phyloP scores from a whole-genome alignment of 2,797 vertebrate genomes.

The Macroramphosus scolopax region DNA sequence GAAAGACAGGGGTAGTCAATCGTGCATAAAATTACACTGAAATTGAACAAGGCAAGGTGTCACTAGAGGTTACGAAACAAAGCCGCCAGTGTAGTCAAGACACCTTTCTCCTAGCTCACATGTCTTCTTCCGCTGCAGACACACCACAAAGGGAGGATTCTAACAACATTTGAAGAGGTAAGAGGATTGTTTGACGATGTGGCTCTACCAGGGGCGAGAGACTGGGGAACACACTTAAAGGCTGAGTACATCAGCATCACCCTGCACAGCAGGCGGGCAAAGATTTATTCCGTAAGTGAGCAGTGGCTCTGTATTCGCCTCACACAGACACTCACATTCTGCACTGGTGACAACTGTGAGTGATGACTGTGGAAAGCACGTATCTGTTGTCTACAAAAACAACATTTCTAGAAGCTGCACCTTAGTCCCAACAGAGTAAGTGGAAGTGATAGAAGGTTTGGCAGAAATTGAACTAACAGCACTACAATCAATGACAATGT shows the following conservation, averaged over 20 bases:
- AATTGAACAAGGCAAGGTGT: not conserved
- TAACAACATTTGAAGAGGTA: too few relatives aligned
- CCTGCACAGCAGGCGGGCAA: constrained; percentile 37
- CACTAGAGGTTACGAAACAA: not conserved
- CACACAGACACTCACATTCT: constrained; percentile 11
- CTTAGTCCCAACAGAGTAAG: constrained; percentile 36
- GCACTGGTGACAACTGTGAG: constrained; percentile 41
- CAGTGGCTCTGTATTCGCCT: constrained; percentile 16
- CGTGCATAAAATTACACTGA: constrained; percentile 9
- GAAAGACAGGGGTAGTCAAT: not conserved
- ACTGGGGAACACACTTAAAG: constrained; percentile 39
- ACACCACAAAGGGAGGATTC: constrained; percentile 1
- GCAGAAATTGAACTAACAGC: constrained; percentile 34
- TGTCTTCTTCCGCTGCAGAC: constrained; percentile 11
- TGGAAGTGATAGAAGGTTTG: constrained; percentile 55
- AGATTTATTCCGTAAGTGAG: constrained; percentile 55
- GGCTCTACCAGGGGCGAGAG: constrained; percentile 22
- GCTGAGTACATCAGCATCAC: constrained; percentile 29
- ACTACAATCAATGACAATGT: constrained; percentile 46
- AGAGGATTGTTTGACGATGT: constrained; percentile 27
- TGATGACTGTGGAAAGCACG: constrained; percentile 61
- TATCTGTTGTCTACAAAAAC: constrained; percentile 42
- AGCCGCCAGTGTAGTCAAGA: constrained; percentile 11
- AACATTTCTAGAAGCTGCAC: constrained; percentile 46
- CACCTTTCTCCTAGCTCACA: constrained; percentile 1